Base-by-base conservation (phyloP, 2,113 vertebrate genomes). In the Xenopus borealis region DNA sequence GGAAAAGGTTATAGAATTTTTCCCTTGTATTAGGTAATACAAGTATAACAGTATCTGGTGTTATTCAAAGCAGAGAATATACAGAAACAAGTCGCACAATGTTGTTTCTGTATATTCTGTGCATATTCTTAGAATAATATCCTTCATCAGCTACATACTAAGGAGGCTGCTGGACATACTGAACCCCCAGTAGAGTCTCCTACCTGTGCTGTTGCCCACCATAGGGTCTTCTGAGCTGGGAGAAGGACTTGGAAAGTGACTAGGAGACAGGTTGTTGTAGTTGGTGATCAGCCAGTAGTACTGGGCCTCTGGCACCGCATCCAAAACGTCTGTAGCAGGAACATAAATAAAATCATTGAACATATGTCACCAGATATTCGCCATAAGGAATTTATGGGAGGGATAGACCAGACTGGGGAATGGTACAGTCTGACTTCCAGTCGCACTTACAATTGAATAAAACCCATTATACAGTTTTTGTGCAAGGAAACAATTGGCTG, bases 401-500 rank as follows among this genome's bases (percentile, higher is more conserved):
- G 17, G 19, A 50, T 14, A 58, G 53, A 44, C 57, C n/a, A 46
- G 66, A 63, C 52, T 59, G 55, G n/a, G 27, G 23, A 44, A 61
- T 61, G 10, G 19, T 18, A 20, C 58, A n/a, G 23, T 72, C 45
- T 64, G 46, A n/a, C 64, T 72, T 23, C 47, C 66, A 53, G 47
- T 17, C 66, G 53, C 10, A 17, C 13, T 71, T 33, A 57, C 44
- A 74, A 27, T 46, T 57, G 27, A 46, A 68, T 68, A 46, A 68
- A 75, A 62, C 0, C n/a, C 53, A 33, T 52, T 58, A 50, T 75
- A 66, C 52, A 67, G 72, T 57, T 7, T 10, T 8, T 13, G 14
- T 12, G 53, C 3, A 17, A n/a, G 53, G 17, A 55, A 55, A 16
- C 71, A 78, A 74, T 77, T n/a, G 69, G 78, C 76, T 74, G 69